A percentile compares a stretch with the other conserved stretches of the same genome.
phyloP scores from a whole-genome alignment of 2,888 invertebrate species.

The Chalcis sispes region DNA sequence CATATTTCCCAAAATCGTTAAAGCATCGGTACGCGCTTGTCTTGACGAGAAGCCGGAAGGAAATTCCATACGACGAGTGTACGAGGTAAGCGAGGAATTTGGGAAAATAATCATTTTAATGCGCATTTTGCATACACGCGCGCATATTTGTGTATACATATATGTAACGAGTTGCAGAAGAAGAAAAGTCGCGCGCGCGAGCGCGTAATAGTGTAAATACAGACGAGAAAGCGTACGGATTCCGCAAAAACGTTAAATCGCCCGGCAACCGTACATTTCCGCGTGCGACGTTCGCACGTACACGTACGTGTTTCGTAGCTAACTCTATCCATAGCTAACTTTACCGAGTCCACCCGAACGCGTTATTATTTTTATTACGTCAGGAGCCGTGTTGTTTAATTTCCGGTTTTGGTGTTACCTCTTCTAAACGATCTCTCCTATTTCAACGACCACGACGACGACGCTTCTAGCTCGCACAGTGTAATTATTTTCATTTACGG shows the following conservation, averaged over 20 bases:
- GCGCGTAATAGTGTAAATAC: background rate
- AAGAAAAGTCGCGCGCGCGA: too few species aligned
- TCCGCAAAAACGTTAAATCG: conserved; percentile 13
- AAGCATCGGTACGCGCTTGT: too few species aligned
- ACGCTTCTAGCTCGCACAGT: conserved; percentile 13
- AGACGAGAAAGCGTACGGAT: background rate
- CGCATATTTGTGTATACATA: too few species aligned
- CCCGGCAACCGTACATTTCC: conserved; percentile 8
- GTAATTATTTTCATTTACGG: conserved; percentile 18
- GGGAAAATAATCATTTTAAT: too few species aligned
- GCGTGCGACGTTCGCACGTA: background rate
- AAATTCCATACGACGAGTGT: too few species aligned
- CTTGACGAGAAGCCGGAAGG: too few species aligned
- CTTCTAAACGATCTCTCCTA: conserved; percentile 28
- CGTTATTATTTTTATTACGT: conserved; percentile 62
- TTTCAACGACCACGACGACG: too few species aligned
- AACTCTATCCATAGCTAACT: too few species aligned
- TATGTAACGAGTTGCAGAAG: too few species aligned
- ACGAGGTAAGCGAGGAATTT: too few species aligned
- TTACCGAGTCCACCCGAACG: background rate
- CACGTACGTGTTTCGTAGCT: background rate
- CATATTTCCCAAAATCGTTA: too few species aligned
- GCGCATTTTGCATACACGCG: too few species aligned
- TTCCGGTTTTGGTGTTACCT: conserved; percentile 64
- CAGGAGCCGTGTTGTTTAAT: conserved; percentile 64